Evolutionary conservation across 2,797 vertebrate species (phyloP).

Genomic region (Eulemur mongoz): DNA sequence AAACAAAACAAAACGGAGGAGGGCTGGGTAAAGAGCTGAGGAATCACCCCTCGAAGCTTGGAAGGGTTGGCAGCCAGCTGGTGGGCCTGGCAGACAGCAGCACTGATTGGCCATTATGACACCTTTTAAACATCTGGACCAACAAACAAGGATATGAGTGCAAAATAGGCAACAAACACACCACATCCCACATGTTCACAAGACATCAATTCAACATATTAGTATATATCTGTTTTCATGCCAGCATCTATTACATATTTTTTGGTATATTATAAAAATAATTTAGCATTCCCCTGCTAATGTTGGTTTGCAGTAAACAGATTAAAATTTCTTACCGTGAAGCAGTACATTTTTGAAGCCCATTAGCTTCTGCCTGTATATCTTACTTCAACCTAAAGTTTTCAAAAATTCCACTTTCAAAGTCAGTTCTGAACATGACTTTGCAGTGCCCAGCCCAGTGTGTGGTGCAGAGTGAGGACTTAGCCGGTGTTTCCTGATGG

Average conservation of each 20-base stretch:
- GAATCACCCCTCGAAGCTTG: background rate
- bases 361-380: background rate
- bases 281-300: background rate
- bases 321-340: background rate
- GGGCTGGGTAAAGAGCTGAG: background rate
- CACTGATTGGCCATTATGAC: background rate
- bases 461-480: background rate
- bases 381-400: background rate
- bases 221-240: background rate
- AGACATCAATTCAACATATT: background rate
- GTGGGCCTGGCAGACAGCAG: background rate
- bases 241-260: background rate
- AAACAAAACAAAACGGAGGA: background rate
- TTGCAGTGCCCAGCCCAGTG: background rate
- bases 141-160: background rate
- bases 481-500: background rate
- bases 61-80: background rate
- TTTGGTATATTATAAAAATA: background rate
- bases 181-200: background rate
- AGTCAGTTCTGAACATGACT: background rate
- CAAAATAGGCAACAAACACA: background rate
- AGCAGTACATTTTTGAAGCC: background rate
- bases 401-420: background rate
- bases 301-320: background rate
- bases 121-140: background rate